These are phyloP conservation scores for Diloba caeruleocephala DNA, from an alignment of 2,888 invertebrate genomes.

Conservation along the genomic window DNA sequence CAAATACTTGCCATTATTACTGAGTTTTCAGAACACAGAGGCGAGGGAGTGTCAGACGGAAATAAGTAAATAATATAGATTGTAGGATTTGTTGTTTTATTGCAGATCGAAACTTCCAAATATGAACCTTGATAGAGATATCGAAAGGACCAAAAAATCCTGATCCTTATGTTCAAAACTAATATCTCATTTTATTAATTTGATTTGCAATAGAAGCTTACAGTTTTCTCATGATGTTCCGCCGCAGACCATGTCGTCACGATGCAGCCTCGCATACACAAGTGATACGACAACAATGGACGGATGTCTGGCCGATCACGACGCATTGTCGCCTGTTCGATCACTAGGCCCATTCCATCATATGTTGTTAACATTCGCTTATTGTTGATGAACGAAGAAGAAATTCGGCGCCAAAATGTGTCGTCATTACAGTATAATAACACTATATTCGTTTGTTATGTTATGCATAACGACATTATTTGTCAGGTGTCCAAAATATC, in stretches of 20 bases:
- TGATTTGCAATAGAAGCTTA: conserved; percentile 1
- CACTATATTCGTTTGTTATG: too few species aligned
- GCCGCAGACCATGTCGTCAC: conserved; percentile 21
- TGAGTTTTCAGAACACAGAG: too few species aligned
- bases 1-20: too few species aligned
- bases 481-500: too few species aligned
- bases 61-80: too few species aligned
- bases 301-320: conserved; percentile 71
- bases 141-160: not conserved
- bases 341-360: conserved; percentile 23
- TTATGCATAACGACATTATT: too few species aligned
- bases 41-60: too few species aligned
- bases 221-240: conserved; percentile 28
- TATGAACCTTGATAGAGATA: not conserved
- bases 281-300: conserved; percentile 65
- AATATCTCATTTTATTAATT: not conserved
- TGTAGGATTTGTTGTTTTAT: too few species aligned
- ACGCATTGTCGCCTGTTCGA: conserved; percentile 53
- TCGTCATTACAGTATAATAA: conserved; percentile 13
- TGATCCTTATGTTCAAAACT: conserved; percentile 3
- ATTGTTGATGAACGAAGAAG: conserved; percentile 25
- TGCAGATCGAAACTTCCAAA: too few species aligned
- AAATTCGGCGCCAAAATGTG: conserved; percentile 43
- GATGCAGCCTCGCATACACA: conserved; percentile 43
- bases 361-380: conserved; percentile 26